Percentiles rank a stretch among this genome's conserved stretches.
Conservation (phyloP, 2,797 vertebrate genomes). For the Characodon lateralis region DNA sequence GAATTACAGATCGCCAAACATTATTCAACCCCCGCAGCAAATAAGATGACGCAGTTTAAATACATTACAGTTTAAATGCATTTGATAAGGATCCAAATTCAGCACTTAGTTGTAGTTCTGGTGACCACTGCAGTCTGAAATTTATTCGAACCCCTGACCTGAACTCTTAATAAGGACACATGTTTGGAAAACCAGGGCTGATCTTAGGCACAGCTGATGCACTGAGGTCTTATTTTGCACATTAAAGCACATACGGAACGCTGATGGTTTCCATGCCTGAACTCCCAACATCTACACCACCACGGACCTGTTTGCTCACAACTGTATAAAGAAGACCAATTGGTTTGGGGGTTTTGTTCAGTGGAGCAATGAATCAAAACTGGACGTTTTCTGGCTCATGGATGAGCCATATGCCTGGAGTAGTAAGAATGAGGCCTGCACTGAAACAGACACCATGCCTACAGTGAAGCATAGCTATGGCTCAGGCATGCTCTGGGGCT, state of each 20-base stretch:
- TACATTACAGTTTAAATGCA: not conserved
- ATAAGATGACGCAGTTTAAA: not conserved
- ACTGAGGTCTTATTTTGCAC: not conserved
- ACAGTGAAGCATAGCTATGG: too few species aligned
- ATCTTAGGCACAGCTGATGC: too few species aligned
- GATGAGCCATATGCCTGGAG: too few species aligned
- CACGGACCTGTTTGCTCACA: not conserved
- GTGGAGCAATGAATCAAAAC: not conserved
- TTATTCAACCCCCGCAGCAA: not conserved
- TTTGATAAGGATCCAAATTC: not conserved
- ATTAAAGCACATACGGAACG: not conserved
- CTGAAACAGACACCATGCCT: too few species aligned
- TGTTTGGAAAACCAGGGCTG: too few species aligned
- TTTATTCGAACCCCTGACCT: too few species aligned
- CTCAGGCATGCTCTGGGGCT: too few species aligned
- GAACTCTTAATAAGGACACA: too few species aligned
- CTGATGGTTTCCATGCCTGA: not conserved
- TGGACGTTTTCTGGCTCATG: too few species aligned
- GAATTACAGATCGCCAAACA: not conserved
- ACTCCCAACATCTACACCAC: not conserved
- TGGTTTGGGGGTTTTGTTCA: not conserved
- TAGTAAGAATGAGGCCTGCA: too few species aligned
- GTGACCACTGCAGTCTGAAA: too few species aligned
- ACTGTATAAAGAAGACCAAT: not conserved
- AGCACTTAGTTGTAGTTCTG: too few species aligned